phyloP scores from a whole-genome alignment of 1,140 invertebrate species.

The Ridgeia piscesae region DNA sequence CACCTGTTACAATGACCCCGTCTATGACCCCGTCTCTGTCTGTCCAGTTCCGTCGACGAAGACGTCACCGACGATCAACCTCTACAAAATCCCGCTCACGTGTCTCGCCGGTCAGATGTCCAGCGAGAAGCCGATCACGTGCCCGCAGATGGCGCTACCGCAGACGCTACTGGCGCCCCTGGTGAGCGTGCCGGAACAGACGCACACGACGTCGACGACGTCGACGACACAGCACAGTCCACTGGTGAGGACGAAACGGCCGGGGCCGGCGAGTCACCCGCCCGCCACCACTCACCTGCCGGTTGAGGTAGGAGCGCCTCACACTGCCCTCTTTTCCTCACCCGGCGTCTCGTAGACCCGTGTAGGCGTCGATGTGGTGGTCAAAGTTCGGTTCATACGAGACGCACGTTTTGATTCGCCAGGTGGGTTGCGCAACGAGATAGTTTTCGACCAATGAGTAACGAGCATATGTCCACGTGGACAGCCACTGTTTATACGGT shows the following conservation, averaged over 20 bases:
- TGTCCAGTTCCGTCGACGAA: neutral
- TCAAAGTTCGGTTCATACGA: no score
- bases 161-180: slow-evolving; percentile 45
- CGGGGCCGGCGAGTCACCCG: neutral
- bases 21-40: neutral
- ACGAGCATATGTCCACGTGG: no score
- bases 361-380: neutral
- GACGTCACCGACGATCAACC: slow-evolving; percentile 28
- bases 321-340: neutral
- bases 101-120: slow-evolving; percentile 49
- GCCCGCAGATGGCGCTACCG: slow-evolving; percentile 27
- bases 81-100: slow-evolving; percentile 50
- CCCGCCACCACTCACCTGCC: neutral
- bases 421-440: no score
- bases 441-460: no score
- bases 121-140: slow-evolving; percentile 32
- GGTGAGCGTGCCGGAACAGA: slow-evolving; percentile 32
- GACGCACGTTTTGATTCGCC: no score
- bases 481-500: no score
- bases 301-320: neutral
- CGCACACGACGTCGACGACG: slow-evolving; percentile 33
- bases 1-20: no score
- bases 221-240: slow-evolving; percentile 39
- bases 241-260: slow-evolving; percentile 40
- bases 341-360: neutral